Conservation (phyloP, 1,140 invertebrate species). For the Drosophila pruinosa region DNA sequence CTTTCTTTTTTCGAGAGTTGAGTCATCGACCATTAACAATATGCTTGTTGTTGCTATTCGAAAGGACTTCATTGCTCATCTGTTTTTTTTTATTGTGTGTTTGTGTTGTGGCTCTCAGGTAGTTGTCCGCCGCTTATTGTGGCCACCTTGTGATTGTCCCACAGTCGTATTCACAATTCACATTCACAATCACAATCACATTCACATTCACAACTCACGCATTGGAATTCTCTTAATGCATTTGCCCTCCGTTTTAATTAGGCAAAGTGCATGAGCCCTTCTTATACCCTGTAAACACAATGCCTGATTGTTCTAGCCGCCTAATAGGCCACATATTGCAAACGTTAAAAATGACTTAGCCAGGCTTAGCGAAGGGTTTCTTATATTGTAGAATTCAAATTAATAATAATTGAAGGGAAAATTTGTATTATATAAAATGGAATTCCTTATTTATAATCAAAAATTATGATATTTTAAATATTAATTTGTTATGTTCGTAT, state of each 20-base stretch:
- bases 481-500: too few species aligned
- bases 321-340: not conserved
- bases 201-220: slow-evolving; percentile 18
- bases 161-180: slow-evolving; percentile 18
- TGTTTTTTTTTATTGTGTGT: not conserved
- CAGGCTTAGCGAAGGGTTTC: not conserved
- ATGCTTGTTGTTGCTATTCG: slow-evolving; percentile 51
- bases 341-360: not conserved
- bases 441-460: too few species aligned
- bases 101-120: slow-evolving; percentile 45
- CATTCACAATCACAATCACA: slow-evolving; percentile 19
- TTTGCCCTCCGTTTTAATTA: slow-evolving; percentile 34
- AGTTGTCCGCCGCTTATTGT: slow-evolving; percentile 50
- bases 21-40: slow-evolving; percentile 77
- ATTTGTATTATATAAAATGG: not conserved
- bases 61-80: slow-evolving; percentile 74
- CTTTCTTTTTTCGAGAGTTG: slow-evolving; percentile 57
- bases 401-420: not conserved
- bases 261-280: slow-evolving; percentile 21
- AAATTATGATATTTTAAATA: too few species aligned
- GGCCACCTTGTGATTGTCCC: slow-evolving; percentile 41
- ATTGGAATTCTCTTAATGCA: slow-evolving; percentile 36
- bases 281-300: slow-evolving; percentile 1
- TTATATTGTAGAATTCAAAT: too few species aligned
- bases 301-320: not conserved